A percentile compares a stretch with the other conserved stretches of the same genome.
Conservation (phyloP, 2,888 invertebrate species). For the Caenorhabditis sp. region DNA sequence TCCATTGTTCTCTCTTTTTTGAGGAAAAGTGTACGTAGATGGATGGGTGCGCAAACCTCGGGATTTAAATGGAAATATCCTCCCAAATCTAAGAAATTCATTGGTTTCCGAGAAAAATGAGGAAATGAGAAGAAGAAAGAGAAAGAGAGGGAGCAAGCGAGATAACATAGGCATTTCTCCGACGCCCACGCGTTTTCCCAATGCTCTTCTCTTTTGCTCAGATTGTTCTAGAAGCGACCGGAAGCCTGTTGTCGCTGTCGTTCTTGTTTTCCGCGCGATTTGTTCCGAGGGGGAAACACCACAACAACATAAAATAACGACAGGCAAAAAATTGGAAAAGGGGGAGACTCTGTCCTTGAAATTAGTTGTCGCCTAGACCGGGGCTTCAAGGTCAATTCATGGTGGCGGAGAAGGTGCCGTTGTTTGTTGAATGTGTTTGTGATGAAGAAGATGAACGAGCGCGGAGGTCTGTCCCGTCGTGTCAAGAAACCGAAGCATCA, state of each 20-base stretch:
- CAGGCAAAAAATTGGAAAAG: conserved; percentile 1
- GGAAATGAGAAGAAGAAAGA: not conserved
- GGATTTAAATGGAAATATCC: not conserved
- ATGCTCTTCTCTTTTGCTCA: not conserved
- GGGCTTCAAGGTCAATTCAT: conserved; percentile 38
- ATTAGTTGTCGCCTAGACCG: conserved; percentile 48
- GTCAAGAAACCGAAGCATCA: not conserved
- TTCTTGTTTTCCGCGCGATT: conserved; percentile 39
- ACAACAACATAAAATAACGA: not conserved
- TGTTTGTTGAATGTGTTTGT: conserved; percentile 45
- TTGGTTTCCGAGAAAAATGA: not conserved
- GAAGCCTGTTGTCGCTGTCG: not conserved
- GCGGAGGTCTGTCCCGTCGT: conserved; percentile 6
- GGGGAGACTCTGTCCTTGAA: conserved; percentile 38
- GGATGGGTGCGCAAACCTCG: too few relatives aligned
- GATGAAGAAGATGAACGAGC: conserved; percentile 38
- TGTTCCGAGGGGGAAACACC: conserved; percentile 20
- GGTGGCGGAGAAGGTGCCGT: conserved; percentile 23
- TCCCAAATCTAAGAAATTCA: conserved; percentile 3
- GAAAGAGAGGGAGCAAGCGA: conserved; percentile 12
- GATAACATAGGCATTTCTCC: conserved; percentile 14
- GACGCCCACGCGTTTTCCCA: conserved; percentile 35
- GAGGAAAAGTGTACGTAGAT: too few relatives aligned
- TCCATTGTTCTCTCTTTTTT: too few relatives aligned
- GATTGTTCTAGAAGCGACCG: not conserved